phyloP scores from a whole-genome alignment of 2,888 invertebrate species.

The Athalia rosae region DNA sequence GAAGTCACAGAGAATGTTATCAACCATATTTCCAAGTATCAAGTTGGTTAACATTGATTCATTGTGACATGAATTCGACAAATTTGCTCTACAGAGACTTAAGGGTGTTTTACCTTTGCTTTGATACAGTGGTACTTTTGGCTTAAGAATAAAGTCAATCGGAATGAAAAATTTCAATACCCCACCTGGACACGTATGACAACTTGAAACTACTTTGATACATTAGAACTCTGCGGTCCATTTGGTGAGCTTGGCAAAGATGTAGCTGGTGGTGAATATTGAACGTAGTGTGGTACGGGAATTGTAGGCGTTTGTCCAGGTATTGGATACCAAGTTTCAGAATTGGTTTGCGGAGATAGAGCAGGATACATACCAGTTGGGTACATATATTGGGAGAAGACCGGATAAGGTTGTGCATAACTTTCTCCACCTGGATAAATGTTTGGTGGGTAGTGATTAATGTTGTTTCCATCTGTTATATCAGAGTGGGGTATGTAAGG shows the following conservation, averaged over 20 bases:
- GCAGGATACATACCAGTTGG: slow-evolving; percentile 55
- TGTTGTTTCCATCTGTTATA: slow-evolving; percentile 52
- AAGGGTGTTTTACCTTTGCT: not conserved
- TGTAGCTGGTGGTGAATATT: slow-evolving; percentile 51
- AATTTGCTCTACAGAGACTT: not conserved
- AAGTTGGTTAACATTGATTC: not conserved
- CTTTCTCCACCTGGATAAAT: slow-evolving; percentile 53
- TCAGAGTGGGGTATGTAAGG: slow-evolving; percentile 60
- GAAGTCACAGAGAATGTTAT: slow-evolving; percentile 4
- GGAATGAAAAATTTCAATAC: not conserved
- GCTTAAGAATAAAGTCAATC: slow-evolving; percentile 21
- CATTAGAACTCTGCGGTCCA: slow-evolving; percentile 32
- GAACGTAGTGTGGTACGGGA: slow-evolving; percentile 55
- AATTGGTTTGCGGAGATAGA: slow-evolving; percentile 52
- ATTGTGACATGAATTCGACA: not conserved
- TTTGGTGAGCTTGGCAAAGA: slow-evolving; percentile 44
- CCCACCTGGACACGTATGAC: not conserved
- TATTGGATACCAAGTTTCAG: slow-evolving; percentile 64
- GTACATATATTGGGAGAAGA: slow-evolving; percentile 60
- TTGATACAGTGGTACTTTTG: not conserved
- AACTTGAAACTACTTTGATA: slow-evolving; percentile 25
- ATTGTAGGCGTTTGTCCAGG: slow-evolving; percentile 54
- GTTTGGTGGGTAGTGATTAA: slow-evolving; percentile 53
- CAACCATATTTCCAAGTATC: not conserved
- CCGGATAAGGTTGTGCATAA: slow-evolving; percentile 55